Evolutionary conservation across 2,113 vertebrate genomes (phyloP).

Genomic region (Pristiophorus japonicus): DNA sequence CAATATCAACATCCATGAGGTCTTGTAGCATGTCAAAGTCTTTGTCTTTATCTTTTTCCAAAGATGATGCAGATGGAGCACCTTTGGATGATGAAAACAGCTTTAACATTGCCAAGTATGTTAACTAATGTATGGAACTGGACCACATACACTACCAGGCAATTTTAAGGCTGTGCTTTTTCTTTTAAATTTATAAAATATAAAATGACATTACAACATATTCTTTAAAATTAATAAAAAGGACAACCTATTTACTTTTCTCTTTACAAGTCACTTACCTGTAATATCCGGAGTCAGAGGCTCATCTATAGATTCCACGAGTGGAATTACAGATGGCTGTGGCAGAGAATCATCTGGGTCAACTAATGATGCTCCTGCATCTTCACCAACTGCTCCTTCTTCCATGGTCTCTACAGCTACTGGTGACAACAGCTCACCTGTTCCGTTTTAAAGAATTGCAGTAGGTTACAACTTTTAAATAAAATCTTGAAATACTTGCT

Average conservation of each 20-base stretch:
- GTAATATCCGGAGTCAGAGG: slow-evolving; percentile 86
- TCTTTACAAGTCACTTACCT: slow-evolving; percentile 58
- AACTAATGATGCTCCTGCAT: slow-evolving; percentile 69
- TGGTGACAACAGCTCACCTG: slow-evolving; percentile 84
- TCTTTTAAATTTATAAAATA: neutral
- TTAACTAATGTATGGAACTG: slow-evolving; percentile 47
- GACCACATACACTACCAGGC: slow-evolving; percentile 43
- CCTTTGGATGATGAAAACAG: slow-evolving; percentile 75
- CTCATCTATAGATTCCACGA: slow-evolving; percentile 89
- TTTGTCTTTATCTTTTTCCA: slow-evolving; percentile 99
- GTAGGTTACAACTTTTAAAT: neutral
- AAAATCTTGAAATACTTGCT: neutral
- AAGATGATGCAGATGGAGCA: slow-evolving; percentile 86
- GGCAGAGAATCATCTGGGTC: slow-evolving; percentile 83
- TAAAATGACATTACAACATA: neutral
- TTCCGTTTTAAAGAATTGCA: neutral
- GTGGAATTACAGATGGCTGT: slow-evolving; percentile 69
- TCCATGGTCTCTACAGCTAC: slow-evolving; percentile 80
- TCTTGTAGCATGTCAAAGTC: slow-evolving; percentile 98
- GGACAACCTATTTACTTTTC: neutral
- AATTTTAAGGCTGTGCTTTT: slow-evolving; percentile 47
- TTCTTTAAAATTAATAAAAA: neutral
- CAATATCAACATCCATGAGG: slow-evolving; percentile 98
- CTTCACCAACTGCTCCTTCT: slow-evolving; percentile 75
- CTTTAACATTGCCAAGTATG: slow-evolving; percentile 60